Evolutionary conservation across 2,888 invertebrate genomes (phyloP).

Genomic region (Galeruca laticollis): DNA sequence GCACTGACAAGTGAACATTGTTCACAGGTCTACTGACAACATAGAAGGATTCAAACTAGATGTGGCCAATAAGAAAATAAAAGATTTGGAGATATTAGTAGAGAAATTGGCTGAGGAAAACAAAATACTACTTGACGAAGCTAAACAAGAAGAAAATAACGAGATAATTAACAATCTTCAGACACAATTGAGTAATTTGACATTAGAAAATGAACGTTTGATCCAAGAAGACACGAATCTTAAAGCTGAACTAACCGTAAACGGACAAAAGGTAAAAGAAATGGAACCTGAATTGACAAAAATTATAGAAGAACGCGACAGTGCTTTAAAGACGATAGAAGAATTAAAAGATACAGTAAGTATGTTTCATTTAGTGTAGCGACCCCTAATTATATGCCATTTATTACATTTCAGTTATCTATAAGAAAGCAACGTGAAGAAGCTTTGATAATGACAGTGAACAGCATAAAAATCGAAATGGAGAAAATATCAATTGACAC

Average conservation of each 20-base stretch:
- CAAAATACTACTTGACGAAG: slow-evolving; percentile 11
- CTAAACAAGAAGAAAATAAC: slow-evolving; percentile 12
- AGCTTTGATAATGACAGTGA: slow-evolving; percentile 8
- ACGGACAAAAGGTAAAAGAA: slow-evolving; percentile 18
- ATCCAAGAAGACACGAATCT: not conserved
- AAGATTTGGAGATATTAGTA: slow-evolving; percentile 48
- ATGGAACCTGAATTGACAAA: slow-evolving; percentile 21
- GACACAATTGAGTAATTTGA: not conserved
- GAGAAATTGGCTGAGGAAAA: slow-evolving; percentile 42
- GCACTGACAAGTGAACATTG: slow-evolving; percentile 5
- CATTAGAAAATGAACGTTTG: slow-evolving; percentile 14
- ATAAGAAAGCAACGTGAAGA: slow-evolving; percentile 24
- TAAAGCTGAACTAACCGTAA: slow-evolving; percentile 13
- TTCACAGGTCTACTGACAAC: slow-evolving; percentile 43
- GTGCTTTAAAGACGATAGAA: not conserved
- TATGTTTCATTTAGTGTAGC: not conserved
- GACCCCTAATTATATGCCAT: not conserved
- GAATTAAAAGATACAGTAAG: slow-evolving; percentile 12
- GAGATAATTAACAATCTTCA: not conserved
- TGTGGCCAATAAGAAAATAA: slow-evolving; percentile 53
- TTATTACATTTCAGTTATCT: slow-evolving; percentile 15
- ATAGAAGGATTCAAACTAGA: slow-evolving; percentile 54
- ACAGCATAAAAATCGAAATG: slow-evolving; percentile 12
- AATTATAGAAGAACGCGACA: slow-evolving; percentile 34
- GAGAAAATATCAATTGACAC: slow-evolving; percentile 5